Percentiles rank a stretch among this genome's conserved stretches.
Evolutionary conservation across 53 echinoderm and acorn worm genomes (phyloP).

Genomic region (Stichopus horrens): DNA sequence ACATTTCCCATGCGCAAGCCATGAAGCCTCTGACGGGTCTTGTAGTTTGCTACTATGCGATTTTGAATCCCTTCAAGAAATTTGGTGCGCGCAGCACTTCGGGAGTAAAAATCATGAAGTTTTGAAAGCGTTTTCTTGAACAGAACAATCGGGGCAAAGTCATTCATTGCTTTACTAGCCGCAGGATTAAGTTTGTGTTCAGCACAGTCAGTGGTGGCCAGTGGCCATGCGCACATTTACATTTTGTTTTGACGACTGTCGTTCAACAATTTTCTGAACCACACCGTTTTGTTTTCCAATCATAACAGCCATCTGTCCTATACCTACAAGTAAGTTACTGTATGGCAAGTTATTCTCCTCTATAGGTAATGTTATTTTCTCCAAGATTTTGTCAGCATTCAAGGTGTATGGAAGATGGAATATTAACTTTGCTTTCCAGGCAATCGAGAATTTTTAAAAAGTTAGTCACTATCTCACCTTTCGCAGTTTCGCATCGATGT

Average conservation of each 20-base stretch:
- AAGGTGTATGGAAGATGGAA: neutral
- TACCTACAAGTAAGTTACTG: conserved; percentile 40
- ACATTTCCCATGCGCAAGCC: conserved; percentile 56
- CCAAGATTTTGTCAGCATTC: conserved; percentile 18
- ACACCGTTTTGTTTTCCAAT: conserved; percentile 53
- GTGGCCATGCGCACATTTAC: neutral
- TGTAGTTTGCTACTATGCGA: conserved; percentile 25
- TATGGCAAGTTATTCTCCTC: conserved; percentile 30
- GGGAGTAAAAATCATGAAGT: conserved; percentile 49
- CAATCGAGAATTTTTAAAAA: conserved; percentile 27
- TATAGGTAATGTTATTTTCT: conserved; percentile 35
- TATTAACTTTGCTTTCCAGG: neutral
- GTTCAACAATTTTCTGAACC: conserved; percentile 49
- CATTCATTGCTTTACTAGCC: conserved; percentile 50
- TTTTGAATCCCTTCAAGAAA: neutral
- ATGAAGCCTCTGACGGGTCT: conserved; percentile 50
- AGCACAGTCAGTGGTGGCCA: conserved; percentile 22
- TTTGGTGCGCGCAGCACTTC: conserved; percentile 38
- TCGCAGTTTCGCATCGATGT: neutral
- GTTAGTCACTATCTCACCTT: neutral
- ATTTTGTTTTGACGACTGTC: conserved; percentile 43
- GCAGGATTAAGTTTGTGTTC: conserved; percentile 61
- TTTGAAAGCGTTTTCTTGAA: conserved; percentile 40
- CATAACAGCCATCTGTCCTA: conserved; percentile 67
- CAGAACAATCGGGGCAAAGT: neutral